Base-by-base conservation (phyloP, 2,888 invertebrate genomes). In the Ceraclea dissimilis region DNA sequence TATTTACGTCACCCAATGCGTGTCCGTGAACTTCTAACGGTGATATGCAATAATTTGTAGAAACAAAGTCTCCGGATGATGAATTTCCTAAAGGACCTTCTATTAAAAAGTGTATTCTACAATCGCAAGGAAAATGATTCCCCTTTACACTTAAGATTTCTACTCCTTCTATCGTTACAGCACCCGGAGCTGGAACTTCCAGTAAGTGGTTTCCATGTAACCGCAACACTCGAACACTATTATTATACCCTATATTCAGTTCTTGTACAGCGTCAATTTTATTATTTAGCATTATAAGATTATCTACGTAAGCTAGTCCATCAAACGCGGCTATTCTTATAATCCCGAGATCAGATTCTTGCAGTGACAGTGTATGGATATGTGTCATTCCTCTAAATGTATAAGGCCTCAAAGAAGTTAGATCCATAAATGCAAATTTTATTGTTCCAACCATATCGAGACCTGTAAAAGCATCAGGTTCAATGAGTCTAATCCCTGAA, bases 91-190 rank as follows among this genome's bases (percentile, higher is more conserved):
- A 74, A 34, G 90, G 86, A 60, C 88, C 88, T 55, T 84, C 83
- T 53, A 90, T 74, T 31, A 92, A 80, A 56, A 87, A 84, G 66
- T 88, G 87, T 50, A 87, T 80, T 64, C 89, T 90, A 67, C 92
- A 93, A 71, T 91, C 90, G 70, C 92, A 93, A 2, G 91, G 91
- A 68, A 92, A 85, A 67, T 90, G 90, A 71, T 93, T 93, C 50
- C 84, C 83, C 56, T 83, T 76, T 65, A 90, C 84, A 66, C 84
- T 82, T 59, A 91, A 72, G 64, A 80, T 81, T 60, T 84, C 84
- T 51, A 90, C 88, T n/a, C 81, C 81, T 62, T 86, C 81, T 49
- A 86, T 74, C n/a, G 83, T 76, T 53, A 91, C 80, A 34, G 83
- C 79, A 63, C 83, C 85, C 2, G 80, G 72, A 63, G 78, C 71